Conservation (phyloP, 2,797 vertebrate genomes). For the Pterois miles region DNA sequence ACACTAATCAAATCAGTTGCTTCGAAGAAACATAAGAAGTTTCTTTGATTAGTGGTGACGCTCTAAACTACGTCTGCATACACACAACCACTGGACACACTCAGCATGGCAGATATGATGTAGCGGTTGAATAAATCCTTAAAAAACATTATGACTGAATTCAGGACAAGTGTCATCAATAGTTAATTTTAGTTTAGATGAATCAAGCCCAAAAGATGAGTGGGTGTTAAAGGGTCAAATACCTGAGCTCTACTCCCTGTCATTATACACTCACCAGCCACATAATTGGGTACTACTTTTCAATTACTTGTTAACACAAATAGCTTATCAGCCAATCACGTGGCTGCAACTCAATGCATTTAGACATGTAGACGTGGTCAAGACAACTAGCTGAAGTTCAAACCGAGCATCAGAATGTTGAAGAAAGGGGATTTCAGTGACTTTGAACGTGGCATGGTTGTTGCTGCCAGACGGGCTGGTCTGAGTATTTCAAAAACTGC, state of each 20-base stretch:
- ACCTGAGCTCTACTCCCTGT: not conserved
- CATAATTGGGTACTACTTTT: too few relatives aligned
- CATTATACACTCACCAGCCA: too few relatives aligned
- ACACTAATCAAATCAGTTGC: not conserved
- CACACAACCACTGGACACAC: not conserved
- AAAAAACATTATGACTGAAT: not conserved
- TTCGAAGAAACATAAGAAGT: not conserved
- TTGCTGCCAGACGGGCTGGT: too few relatives aligned
- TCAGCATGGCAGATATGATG: not conserved
- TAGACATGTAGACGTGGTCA: too few relatives aligned
- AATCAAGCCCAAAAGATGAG: rapidly evolving
- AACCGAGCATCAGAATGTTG: too few relatives aligned
- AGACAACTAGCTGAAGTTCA: too few relatives aligned
- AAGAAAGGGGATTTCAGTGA: too few relatives aligned
- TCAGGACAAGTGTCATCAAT: not conserved
- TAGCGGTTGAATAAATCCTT: not conserved
- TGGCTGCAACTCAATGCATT: too few relatives aligned
- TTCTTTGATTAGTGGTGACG: not conserved
- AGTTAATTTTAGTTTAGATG: not conserved
- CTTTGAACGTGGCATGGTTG: too few relatives aligned
- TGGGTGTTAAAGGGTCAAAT: not conserved
- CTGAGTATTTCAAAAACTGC: too few relatives aligned
- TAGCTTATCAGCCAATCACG: too few relatives aligned
- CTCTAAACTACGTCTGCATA: not conserved
- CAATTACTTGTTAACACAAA: too few relatives aligned